Conservation (phyloP, 1,140 invertebrate genomes). For the Babylonia areolata region DNA sequence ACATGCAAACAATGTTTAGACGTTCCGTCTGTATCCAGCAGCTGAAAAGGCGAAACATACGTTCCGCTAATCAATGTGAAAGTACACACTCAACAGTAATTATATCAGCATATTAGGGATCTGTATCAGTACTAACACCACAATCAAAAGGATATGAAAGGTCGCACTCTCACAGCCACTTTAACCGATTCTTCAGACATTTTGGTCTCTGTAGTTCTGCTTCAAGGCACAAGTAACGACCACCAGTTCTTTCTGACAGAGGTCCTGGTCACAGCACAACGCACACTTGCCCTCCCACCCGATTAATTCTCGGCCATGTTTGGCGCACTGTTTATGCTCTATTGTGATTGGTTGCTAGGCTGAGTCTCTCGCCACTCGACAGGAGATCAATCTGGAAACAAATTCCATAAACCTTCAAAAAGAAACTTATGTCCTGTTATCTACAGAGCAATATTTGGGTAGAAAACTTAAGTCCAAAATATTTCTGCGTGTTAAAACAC, state of each 20-base stretch:
- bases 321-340: slow-evolving; percentile 37
- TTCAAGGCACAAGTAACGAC: not conserved
- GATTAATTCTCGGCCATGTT: slow-evolving; percentile 14
- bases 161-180: slow-evolving; percentile 81
- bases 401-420: not conserved
- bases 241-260: not conserved
- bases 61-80: no score
- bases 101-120: no score
- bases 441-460: no score
- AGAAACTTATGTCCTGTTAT: no score
- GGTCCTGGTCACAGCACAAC: not conserved
- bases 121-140: not conserved
- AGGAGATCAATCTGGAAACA: not conserved
- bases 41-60: no score
- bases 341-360: slow-evolving; percentile 37
- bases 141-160: slow-evolving; percentile 79
- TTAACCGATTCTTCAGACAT: slow-evolving; percentile 79
- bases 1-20: no score
- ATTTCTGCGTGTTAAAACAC: no score
- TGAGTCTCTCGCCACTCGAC: not conserved
- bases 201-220: slow-evolving; percentile 23
- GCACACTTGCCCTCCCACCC: not conserved
- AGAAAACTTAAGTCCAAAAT: no score
- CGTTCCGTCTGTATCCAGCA: no score
- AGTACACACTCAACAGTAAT: no score